phyloP scores from a whole-genome alignment of 2,888 invertebrate species.

The Macaria notata region DNA sequence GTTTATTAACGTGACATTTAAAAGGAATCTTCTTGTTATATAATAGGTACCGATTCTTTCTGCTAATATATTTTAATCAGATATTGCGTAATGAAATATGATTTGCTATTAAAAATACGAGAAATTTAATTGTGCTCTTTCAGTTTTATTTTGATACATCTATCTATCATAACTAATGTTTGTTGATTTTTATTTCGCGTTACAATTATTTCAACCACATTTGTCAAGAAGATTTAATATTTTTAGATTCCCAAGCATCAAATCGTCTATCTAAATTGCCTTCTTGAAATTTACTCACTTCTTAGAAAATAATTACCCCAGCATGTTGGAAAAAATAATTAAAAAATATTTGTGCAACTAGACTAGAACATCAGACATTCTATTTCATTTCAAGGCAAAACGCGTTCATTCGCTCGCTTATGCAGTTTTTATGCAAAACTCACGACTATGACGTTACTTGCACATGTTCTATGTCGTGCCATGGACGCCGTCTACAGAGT shows the following conservation, averaged over 20 bases:
- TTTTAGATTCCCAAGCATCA: too few relatives aligned
- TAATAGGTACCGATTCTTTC: neutral
- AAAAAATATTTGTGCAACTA: neutral
- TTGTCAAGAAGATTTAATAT: too few relatives aligned
- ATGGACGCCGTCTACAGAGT: conserved; percentile 16
- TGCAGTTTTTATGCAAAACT: conserved; percentile 20
- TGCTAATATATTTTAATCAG: conserved; percentile 1
- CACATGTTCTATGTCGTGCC: neutral
- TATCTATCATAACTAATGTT: too few relatives aligned
- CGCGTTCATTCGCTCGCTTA: conserved; percentile 12
- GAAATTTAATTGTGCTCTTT: conserved; percentile 11
- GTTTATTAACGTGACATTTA: neutral
- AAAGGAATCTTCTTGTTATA: conserved; percentile 5
- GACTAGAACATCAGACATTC: conserved; percentile 12
- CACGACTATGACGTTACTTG: conserved; percentile 12
- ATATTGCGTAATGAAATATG: conserved; percentile 1
- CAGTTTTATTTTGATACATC: too few relatives aligned
- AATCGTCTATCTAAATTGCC: too few relatives aligned
- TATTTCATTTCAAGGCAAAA: conserved; percentile 14
- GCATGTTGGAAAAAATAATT: too few relatives aligned
- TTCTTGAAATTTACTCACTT: too few relatives aligned
- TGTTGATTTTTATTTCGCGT: too few relatives aligned
- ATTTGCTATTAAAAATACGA: conserved; percentile 8
- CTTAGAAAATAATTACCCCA: too few relatives aligned
- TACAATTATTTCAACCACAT: too few relatives aligned